These are phyloP conservation scores for Tachystola acroxantha DNA, from an alignment of 2,888 invertebrate genomes.

Conservation along the genomic window DNA sequence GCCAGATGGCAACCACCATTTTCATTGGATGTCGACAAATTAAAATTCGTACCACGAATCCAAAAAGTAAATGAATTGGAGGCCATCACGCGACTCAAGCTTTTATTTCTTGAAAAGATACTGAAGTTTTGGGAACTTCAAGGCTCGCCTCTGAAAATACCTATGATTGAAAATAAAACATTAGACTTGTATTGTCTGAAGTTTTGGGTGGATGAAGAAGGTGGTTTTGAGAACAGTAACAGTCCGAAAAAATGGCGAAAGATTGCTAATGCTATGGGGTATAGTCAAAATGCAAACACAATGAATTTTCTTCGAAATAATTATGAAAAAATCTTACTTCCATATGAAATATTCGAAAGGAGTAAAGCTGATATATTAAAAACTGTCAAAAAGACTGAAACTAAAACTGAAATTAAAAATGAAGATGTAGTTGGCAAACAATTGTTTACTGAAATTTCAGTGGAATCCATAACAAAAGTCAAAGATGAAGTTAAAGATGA, in stretches of 20 bases:
- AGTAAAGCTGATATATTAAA: constrained; percentile 68
- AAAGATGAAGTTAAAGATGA: constrained; percentile 44
- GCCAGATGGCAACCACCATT: constrained; percentile 88
- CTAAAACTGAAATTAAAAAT: constrained; percentile 46
- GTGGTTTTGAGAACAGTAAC: constrained; percentile 78
- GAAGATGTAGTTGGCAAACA: constrained; percentile 42
- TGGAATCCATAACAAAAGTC: constrained; percentile 53
- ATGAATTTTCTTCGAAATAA: constrained; percentile 79
- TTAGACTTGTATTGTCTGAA: constrained; percentile 83
- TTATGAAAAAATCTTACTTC: constrained; percentile 83
- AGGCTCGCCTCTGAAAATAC: constrained; percentile 80
- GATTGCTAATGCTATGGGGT: constrained; percentile 80
- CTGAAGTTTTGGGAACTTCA: constrained; percentile 87
- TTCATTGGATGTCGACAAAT: constrained; percentile 84
- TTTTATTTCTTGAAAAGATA: constrained; percentile 85
- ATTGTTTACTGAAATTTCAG: constrained; percentile 55
- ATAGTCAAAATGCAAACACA: constrained; percentile 75
- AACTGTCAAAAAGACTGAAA: constrained; percentile 62
- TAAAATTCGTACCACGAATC: constrained; percentile 74
- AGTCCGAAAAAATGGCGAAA: constrained; percentile 83
- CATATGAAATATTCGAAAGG: constrained; percentile 79
- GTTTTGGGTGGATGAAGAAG: constrained; percentile 78
- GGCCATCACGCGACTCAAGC: constrained; percentile 84
- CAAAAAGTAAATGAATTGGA: constrained; percentile 77
- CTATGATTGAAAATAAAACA: constrained; percentile 83